Conservation (phyloP, 2,113 vertebrate species). For the Columbina picui region DNA sequence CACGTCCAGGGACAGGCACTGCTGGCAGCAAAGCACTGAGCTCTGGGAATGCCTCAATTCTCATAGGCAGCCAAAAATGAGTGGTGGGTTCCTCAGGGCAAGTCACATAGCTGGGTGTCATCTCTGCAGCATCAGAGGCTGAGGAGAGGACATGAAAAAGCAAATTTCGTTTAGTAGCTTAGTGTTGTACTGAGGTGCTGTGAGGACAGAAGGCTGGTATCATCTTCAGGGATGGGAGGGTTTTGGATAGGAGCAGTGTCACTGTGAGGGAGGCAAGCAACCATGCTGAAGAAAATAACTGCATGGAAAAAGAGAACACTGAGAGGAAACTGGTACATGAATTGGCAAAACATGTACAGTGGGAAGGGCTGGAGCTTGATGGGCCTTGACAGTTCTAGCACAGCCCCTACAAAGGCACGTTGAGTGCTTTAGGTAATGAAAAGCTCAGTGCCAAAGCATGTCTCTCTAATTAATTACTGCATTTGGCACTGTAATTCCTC, state of each 20-base stretch:
- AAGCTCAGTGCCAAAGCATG: neutral
- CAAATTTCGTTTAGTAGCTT: neutral
- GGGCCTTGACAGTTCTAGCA: neutral
- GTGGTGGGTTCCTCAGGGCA: neutral
- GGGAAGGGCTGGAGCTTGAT: neutral
- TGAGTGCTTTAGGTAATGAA: neutral
- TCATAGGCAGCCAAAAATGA: neutral
- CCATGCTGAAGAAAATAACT: neutral
- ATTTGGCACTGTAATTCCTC: neutral
- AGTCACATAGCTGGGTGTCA: neutral
- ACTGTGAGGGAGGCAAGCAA: neutral
- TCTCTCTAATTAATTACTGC: slow-evolving; percentile 15
- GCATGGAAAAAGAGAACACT: neutral
- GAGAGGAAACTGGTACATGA: neutral
- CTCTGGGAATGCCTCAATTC: neutral
- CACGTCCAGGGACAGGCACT: neutral
- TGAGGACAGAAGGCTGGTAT: neutral
- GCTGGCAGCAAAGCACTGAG: neutral
- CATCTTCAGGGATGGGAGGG: neutral
- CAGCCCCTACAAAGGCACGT: neutral
- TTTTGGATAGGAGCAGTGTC: neutral
- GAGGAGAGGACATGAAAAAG: neutral
- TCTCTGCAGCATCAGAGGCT: neutral
- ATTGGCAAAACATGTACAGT: neutral
- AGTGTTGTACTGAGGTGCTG: neutral